These are phyloP conservation scores for Microctonus aethiopoides DNA, from an alignment of 2,888 invertebrate species.

Conservation along the genomic window DNA sequence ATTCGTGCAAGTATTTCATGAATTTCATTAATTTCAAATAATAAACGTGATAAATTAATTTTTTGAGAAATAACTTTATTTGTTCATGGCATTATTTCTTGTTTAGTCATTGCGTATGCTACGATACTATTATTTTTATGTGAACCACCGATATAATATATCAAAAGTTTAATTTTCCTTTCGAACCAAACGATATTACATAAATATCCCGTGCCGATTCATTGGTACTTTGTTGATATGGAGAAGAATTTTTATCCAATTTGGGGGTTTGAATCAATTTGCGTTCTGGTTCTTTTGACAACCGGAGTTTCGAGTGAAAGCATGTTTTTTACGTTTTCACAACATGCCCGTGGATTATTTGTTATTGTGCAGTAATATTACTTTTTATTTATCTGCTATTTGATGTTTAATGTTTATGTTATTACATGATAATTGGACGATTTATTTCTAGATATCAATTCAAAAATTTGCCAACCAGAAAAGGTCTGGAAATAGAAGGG, in stretches of 20 bases:
- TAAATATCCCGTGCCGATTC: constrained; percentile 12
- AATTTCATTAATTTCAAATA: background rate
- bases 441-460: constrained; percentile 2
- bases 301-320: constrained; percentile 17
- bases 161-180: background rate
- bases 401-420: background rate
- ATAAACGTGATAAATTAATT: background rate
- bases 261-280: background rate
- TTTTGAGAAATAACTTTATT: no score
- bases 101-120: background rate
- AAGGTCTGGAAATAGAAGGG: background rate
- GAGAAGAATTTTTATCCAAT: constrained; percentile 13
- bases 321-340: constrained; percentile 8
- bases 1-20: background rate
- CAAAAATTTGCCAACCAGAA: background rate
- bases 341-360: constrained; percentile 33
- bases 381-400: background rate
- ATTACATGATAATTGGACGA: background rate
- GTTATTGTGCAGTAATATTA: constrained; percentile 20
- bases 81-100: background rate
- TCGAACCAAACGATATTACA: constrained; percentile 4
- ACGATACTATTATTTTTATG: background rate
- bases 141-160: background rate
- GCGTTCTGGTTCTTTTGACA: background rate
- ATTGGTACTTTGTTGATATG: constrained; percentile 10